Evolutionary conservation across 2,888 invertebrate species (phyloP).

Genomic region (Molanna angustata): DNA sequence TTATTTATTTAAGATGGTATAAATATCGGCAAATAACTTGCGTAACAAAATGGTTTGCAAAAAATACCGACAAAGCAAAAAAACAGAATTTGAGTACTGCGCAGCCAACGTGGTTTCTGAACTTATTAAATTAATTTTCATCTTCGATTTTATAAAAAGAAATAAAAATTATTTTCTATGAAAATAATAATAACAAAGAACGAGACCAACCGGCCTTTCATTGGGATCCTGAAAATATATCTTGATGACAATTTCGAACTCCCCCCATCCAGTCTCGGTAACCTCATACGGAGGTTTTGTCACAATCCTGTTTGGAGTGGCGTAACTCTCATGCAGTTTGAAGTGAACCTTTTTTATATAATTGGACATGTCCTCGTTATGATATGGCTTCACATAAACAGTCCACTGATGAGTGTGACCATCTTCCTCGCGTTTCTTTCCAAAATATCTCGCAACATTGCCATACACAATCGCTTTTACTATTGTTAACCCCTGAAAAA

Average conservation of each 20-base stretch:
- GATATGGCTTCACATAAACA: conserved; percentile 91
- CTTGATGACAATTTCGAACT: conserved; percentile 97
- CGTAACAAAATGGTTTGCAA: no score
- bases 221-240: conserved; percentile 96
- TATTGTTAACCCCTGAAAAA: conserved; percentile 71
- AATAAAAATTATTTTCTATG: no score
- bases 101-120: no score
- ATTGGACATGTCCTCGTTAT: conserved; percentile 89
- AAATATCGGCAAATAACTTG: no score
- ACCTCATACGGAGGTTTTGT: conserved; percentile 96
- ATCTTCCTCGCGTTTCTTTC: conserved; percentile 94
- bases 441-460: conserved; percentile 92
- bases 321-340: conserved; percentile 96
- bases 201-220: conserved; percentile 86
- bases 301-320: conserved; percentile 89
- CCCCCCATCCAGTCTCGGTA: conserved; percentile 99
- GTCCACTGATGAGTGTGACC: conserved; percentile 99
- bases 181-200: no score
- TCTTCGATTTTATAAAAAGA: no score
- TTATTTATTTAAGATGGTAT: no score
- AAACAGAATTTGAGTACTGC: no score
- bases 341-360: conserved; percentile 96
- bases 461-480: conserved; percentile 96
- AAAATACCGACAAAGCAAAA: no score
- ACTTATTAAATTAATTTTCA: no score